These are phyloP conservation scores for Aphelocoma californica DNA, from an alignment of 2,797 vertebrate genomes.

Conservation along the genomic window DNA sequence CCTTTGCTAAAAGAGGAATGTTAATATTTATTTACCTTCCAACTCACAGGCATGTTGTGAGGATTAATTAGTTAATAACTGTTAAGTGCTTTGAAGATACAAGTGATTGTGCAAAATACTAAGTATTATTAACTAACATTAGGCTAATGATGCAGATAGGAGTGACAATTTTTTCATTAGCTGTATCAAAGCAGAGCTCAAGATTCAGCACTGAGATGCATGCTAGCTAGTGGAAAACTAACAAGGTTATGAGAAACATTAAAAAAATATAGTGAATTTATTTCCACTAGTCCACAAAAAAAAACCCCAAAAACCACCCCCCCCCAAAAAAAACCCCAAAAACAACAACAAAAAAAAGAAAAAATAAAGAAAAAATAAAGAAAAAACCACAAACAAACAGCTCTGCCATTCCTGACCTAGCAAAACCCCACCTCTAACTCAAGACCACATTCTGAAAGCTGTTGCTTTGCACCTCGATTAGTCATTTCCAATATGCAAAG, in stretches of 20 bases:
- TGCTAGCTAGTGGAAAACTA: conserved; percentile 21
- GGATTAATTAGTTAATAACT: conserved; percentile 66
- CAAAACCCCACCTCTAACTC: neutral
- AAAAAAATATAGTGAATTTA: neutral
- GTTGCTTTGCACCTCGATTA: neutral
- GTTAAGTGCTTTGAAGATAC: conserved; percentile 38
- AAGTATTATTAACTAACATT: conserved; percentile 45
- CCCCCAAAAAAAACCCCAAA: neutral
- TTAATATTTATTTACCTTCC: conserved; percentile 45
- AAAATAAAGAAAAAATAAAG: too few relatives aligned
- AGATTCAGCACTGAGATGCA: neutral
- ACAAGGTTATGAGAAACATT: neutral
- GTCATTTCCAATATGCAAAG: neutral
- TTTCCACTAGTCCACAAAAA: neutral
- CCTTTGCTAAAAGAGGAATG: conserved; percentile 32
- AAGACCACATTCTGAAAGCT: neutral
- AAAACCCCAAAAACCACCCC: neutral
- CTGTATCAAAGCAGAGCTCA: conserved; percentile 5
- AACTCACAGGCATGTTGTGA: conserved; percentile 30
- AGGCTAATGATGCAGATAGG: conserved; percentile 22
- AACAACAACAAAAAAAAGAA: neutral
- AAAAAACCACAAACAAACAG: neutral
- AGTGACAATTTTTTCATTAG: conserved; percentile 13
- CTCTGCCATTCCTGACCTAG: neutral
- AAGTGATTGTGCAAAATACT: conserved; percentile 27